These are phyloP conservation scores for Peribatodes rhomboidaria DNA, from an alignment of 2,888 invertebrate species.

Conservation along the genomic window DNA sequence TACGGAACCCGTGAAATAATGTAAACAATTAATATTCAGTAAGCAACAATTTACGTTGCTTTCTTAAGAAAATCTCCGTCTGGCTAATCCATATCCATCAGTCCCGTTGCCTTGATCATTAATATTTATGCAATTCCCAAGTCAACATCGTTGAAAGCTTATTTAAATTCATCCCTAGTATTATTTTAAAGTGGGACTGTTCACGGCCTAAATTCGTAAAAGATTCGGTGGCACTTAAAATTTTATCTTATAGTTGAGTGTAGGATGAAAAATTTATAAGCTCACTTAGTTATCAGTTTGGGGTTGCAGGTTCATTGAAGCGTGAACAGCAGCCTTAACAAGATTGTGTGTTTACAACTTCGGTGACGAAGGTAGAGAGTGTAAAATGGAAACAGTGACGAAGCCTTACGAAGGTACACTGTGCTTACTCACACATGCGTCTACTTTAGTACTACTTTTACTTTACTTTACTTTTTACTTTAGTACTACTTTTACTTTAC, in stretches of 20 bases:
- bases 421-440: too few species aligned
- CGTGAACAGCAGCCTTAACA: constrained; percentile 37
- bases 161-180: constrained; percentile 81
- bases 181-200: constrained; percentile 69
- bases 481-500: neutral
- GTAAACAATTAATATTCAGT: constrained; percentile 45
- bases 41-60: constrained; percentile 40
- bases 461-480: neutral
- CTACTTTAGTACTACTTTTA: too few species aligned
- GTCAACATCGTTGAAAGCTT: constrained; percentile 76
- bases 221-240: constrained; percentile 66
- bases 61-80: constrained; percentile 39
- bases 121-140: constrained; percentile 81
- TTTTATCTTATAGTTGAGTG: constrained; percentile 56
- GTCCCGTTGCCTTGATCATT: constrained; percentile 72
- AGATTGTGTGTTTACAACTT: constrained; percentile 42
- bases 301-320: constrained; percentile 41
- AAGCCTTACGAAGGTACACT: neutral
- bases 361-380: constrained; percentile 44
- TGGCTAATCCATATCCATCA: constrained; percentile 74
- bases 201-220: constrained; percentile 67
- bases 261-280: constrained; percentile 23
- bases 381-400: constrained; percentile 26
- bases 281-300: constrained; percentile 24
- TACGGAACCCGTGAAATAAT: constrained; percentile 33